phyloP scores from a whole-genome alignment of 2,113 vertebrate species.

The Neoarius graeffei region DNA sequence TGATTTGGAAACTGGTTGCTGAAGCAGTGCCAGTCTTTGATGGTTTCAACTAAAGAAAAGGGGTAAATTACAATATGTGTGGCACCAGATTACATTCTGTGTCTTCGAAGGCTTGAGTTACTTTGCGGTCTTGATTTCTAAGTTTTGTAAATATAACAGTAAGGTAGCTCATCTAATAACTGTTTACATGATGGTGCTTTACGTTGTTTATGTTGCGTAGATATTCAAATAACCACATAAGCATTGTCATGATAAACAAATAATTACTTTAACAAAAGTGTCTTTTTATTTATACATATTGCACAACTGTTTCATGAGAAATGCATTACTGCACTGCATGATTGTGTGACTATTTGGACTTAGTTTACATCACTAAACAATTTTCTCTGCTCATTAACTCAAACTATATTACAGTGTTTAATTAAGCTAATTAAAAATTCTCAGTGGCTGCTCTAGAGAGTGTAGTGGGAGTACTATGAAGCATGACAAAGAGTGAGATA shows the following conservation, averaged over 20 bases:
- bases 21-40: not conserved
- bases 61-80: not conserved
- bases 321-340: conserved; percentile 37
- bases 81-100: not conserved
- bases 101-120: not conserved
- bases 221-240: not conserved
- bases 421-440: conserved; percentile 47
- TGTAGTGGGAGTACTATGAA: conserved; percentile 29
- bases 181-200: not conserved
- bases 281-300: conserved; percentile 6
- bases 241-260: conserved; percentile 26
- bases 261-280: conserved; percentile 23
- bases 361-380: conserved; percentile 43
- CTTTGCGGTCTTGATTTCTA: not conserved
- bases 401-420: conserved; percentile 50
- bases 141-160: not conserved
- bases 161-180: not conserved
- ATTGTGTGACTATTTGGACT: conserved; percentile 44
- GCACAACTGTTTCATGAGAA: conserved; percentile 35
- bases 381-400: conserved; percentile 45
- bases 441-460: conserved; percentile 26
- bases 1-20: conserved; percentile 7
- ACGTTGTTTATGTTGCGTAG: not conserved
- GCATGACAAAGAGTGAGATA: not conserved
- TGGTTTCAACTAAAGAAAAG: not conserved